Evolutionary conservation across 1,140 invertebrate species (phyloP), one percentile per base, ranked within the genome.

Genomic region (Drosophila cardini): DNA sequence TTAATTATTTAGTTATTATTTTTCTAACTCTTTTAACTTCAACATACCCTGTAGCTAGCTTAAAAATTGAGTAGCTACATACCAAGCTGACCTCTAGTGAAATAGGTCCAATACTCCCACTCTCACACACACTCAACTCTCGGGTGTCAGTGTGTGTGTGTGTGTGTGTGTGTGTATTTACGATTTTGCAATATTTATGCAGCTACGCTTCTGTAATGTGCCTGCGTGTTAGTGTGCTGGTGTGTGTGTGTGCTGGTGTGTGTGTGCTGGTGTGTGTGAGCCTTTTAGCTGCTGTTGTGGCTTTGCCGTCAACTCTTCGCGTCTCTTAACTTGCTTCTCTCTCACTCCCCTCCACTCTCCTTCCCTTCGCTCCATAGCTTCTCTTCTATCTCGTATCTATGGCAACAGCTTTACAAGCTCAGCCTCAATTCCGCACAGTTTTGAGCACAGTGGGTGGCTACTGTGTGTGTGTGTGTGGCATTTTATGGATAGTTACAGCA

Each of bases 401-500:
- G 74, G 69, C 69, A 67, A 78, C 68, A 73, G 70, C 70, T 80
- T 85, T 85, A 85, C 82, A 78, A 85, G 65, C 77, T 67, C 69
- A 72, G 73, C 68, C 63, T 80, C 60, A 71, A 63, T 61, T 76
- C 18, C 13, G 52, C 13, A 34, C 36, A 63, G 58, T 60, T 26
- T 36, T 52, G 38, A 38, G 43, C 80, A 76, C 77, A 72, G 58
- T 65, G 78, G 82, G 58, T 69, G 70, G 43, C 40, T 11, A 32
- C 13, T 9, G 21, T 62, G 42, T 61, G 56, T 46, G 63, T 68
- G 58, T 60, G 45, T 57, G 36, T 36, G 61, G 64, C 73, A 56
- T 86, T 85, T 85, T 78, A 81, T 81, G 74, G 73, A 86, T 86
- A 85, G 81, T 85, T 86, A 75, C 82, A 81, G 81, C 81, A 86